phyloP scores from a whole-genome alignment of 53 echinoderm and acorn worm genomes.

The Arbacia lixula region DNA sequence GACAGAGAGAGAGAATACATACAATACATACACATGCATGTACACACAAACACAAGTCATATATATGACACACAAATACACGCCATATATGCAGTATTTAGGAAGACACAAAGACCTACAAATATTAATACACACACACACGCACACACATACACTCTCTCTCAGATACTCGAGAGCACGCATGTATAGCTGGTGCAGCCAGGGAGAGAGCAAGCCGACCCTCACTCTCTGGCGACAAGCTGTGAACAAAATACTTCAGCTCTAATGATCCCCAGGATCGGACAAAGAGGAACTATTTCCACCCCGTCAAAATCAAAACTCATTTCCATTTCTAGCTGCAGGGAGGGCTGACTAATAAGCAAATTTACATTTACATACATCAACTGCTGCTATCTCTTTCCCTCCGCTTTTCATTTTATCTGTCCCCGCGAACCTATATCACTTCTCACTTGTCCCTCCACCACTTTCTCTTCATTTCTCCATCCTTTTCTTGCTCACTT shows the following conservation, averaged over 20 bases:
- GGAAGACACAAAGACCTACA: too few relatives aligned
- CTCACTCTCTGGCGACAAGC: not conserved
- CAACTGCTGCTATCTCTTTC: conserved; percentile 34
- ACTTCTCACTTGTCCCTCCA: too few relatives aligned
- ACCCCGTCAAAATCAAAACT: conserved; percentile 43
- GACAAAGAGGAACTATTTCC: conserved; percentile 36
- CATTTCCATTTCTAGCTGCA: conserved; percentile 37
- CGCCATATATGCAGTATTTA: too few relatives aligned
- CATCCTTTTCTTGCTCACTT: too few relatives aligned
- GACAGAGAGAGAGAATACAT: too few relatives aligned
- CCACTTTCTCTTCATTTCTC: too few relatives aligned
- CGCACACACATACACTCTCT: not conserved
- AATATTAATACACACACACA: conserved; percentile 5
- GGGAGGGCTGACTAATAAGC: conserved; percentile 57
- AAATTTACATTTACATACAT: conserved; percentile 49
- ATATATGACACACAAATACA: not conserved
- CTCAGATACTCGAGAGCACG: not conserved
- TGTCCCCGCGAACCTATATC: too few relatives aligned
- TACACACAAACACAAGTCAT: not conserved
- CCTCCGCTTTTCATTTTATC: not conserved
- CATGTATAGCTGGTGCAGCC: not conserved
- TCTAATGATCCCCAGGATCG: conserved; percentile 5
- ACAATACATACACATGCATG: not conserved
- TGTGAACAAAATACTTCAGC: conserved; percentile 14
- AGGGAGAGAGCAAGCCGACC: conserved; percentile 6